A percentile compares a stretch with the other conserved stretches of the same genome.
Conservation (phyloP, 2,888 invertebrate genomes). For the Lasioglossum lativentre region DNA sequence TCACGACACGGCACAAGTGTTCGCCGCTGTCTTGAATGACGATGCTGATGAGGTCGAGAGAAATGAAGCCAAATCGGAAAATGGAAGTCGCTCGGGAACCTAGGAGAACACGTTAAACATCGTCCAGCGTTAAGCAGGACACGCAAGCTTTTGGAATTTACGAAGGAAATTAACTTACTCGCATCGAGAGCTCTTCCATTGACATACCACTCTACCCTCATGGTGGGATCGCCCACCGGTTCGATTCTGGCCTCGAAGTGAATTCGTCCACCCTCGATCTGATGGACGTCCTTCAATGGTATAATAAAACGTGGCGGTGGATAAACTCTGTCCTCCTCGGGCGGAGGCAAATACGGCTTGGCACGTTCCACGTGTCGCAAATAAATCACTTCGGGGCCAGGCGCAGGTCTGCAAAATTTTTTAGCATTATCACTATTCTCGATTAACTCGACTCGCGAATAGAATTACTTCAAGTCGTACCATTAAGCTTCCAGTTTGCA, state of each 20-base stretch:
- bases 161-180: constrained; percentile 87
- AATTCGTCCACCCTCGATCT: constrained; percentile 95
- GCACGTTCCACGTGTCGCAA: constrained; percentile 96
- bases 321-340: constrained; percentile 94
- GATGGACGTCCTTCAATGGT: constrained; percentile 92
- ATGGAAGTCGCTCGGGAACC: constrained; percentile 98
- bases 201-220: constrained; percentile 98
- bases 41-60: constrained; percentile 95
- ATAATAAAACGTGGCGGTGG: constrained; percentile 97
- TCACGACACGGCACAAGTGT: constrained; percentile 95
- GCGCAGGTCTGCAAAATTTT: constrained; percentile 89
- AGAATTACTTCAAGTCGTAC: constrained; percentile 16
- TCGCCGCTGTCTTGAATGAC: constrained; percentile 95
- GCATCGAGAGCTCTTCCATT: constrained; percentile 96
- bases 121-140: background rate
- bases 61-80: constrained; percentile 99
- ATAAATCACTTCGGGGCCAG: constrained; percentile 97
- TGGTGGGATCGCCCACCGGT: constrained; percentile 98
- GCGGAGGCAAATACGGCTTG: constrained; percentile 91
- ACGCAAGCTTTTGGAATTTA: too few species aligned
- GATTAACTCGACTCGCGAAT: too few species aligned
- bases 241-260: constrained; percentile 99
- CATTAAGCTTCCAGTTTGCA: constrained; percentile 24
- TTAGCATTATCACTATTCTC: background rate
- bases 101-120: constrained; percentile 80